Evolutionary conservation across 2,888 invertebrate species (phyloP).

Genomic region (Drosophila melanosoma): DNA sequence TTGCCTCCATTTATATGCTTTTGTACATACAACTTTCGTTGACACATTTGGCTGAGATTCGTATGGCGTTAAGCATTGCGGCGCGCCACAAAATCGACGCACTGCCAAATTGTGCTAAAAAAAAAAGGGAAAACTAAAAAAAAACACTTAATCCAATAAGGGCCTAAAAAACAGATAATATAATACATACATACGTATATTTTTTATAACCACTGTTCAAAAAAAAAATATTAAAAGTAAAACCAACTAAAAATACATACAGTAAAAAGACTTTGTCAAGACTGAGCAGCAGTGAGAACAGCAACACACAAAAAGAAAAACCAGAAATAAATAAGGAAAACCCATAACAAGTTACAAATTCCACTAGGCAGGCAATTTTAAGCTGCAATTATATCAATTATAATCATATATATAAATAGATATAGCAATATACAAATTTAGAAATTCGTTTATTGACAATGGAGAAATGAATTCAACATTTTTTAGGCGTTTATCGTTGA

Average conservation of each 20-base stretch:
- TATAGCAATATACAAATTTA: conserved; percentile 42
- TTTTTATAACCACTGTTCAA: conserved; percentile 67
- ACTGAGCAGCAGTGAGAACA: conserved; percentile 69
- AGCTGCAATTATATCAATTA: conserved; percentile 48
- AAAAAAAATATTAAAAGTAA: conserved; percentile 46
- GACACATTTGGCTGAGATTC: conserved; percentile 65
- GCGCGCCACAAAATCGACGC: conserved; percentile 61
- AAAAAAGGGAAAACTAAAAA: conserved; percentile 1
- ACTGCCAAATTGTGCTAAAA: conserved; percentile 70
- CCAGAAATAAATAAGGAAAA: conserved; percentile 7
- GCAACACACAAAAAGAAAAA: conserved; percentile 37
- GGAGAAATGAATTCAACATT: conserved; percentile 22
- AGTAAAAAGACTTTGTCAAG: conserved; percentile 75
- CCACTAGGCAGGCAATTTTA: conserved; percentile 38
- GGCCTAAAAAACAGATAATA: conserved; percentile 52
- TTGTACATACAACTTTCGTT: conserved; percentile 68
- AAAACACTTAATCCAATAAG: conserved; percentile 39
- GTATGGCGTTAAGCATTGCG: conserved; percentile 51
- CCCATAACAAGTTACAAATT: conserved; percentile 28
- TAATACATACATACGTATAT: conserved; percentile 52
- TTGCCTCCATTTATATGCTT: conserved; percentile 27
- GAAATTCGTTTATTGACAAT: conserved; percentile 37
- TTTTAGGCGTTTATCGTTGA: conserved; percentile 58
- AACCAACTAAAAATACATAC: conserved; percentile 41
- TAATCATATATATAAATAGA: conserved; percentile 16